Conservation (phyloP, 2,113 vertebrate genomes). For the Amphiprion percula region DNA sequence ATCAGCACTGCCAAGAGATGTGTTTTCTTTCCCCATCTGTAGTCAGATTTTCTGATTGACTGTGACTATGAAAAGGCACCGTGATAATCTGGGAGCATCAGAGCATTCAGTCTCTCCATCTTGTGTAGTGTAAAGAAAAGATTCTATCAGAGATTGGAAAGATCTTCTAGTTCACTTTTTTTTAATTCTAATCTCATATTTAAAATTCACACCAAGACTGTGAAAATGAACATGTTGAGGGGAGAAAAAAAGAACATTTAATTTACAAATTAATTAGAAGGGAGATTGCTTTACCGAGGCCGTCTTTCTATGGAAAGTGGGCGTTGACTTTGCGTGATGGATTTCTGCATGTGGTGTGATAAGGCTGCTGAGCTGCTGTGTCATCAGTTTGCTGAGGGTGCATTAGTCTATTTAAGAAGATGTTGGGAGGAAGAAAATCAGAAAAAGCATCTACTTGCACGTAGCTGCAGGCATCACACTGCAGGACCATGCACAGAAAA, state of each 20-base stretch:
- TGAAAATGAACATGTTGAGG: not conserved
- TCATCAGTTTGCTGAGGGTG: constrained; percentile 27
- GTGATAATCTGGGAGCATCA: constrained; percentile 16
- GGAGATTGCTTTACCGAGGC: not conserved
- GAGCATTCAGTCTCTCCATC: constrained; percentile 1
- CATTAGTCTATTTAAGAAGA: constrained; percentile 21
- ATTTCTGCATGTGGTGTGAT: constrained; percentile 8
- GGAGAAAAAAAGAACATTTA: not conserved
- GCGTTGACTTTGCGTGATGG: constrained; percentile 11
- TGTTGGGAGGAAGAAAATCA: not conserved
- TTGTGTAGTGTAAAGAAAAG: not conserved
- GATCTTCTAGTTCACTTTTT: not conserved
- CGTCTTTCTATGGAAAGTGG: not conserved
- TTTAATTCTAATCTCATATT: not conserved
- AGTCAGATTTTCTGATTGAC: constrained; percentile 25
- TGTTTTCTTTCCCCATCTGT: not conserved
- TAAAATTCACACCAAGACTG: not conserved
- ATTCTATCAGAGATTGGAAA: not conserved
- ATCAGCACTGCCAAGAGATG: not conserved
- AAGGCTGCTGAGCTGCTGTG: constrained; percentile 7
- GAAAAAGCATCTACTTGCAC: not conserved
- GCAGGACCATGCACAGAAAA: not conserved
- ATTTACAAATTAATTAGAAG: not conserved
- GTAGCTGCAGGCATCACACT: not conserved
- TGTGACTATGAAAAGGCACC: not conserved